Conservation (phyloP, 1,140 invertebrate species). For the Listronotus bonariensis region DNA sequence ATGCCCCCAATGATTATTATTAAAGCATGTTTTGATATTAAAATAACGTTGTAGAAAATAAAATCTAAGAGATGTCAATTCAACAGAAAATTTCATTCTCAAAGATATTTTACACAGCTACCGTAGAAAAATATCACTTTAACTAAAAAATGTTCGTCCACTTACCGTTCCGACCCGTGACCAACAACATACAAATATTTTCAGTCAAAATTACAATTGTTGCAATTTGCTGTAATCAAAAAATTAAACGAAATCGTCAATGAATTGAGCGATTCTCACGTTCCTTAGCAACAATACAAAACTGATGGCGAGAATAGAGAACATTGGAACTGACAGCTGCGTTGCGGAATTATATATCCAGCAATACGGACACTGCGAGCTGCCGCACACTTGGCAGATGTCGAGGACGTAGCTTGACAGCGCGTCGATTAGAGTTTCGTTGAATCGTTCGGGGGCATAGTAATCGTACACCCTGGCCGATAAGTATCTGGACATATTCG, state of each 20-base stretch:
- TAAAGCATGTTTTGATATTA: no score
- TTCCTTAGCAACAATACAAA: conserved; percentile 10
- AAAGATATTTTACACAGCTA: no score
- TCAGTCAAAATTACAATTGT: no score
- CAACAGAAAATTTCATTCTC: no score
- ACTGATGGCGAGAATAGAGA: conserved; percentile 44
- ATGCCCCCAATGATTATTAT: no score
- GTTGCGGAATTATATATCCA: conserved; percentile 82
- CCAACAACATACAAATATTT: no score
- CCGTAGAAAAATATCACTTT: no score
- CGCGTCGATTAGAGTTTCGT: conserved; percentile 91
- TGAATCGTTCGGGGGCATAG: conserved; percentile 94
- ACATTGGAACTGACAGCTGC: conserved; percentile 52
- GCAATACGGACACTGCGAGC: conserved; percentile 96
- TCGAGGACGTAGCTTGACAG: conserved; percentile 86
- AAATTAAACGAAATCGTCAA: conserved; percentile 6
- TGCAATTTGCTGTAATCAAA: no score
- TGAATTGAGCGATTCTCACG: background rate
- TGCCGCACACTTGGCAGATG: conserved; percentile 98
- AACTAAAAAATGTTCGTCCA: no score
- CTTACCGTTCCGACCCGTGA: no score
- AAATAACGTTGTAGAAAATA: no score
- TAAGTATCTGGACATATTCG: conserved; percentile 93
- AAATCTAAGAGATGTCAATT: no score
- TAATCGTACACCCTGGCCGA: conserved; percentile 93